Conservation (phyloP, 1,140 invertebrate species). For the Laodelphax striatellus region DNA sequence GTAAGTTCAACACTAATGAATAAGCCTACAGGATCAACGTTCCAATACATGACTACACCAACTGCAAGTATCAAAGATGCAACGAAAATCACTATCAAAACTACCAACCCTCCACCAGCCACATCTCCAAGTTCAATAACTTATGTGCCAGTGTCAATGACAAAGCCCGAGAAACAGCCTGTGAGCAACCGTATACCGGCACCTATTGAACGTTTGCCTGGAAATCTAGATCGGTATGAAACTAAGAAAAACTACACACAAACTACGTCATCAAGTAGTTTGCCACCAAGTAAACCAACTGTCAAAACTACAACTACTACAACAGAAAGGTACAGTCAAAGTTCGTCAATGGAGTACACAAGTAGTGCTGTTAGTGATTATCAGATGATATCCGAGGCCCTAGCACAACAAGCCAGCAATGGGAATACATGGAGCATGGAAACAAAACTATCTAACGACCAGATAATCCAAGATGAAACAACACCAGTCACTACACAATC, state of each 20-base stretch:
- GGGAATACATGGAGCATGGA: neutral
- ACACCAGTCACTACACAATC: neutral
- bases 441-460: neutral
- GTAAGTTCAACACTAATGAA: too few species aligned
- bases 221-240: too few species aligned
- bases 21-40: too few species aligned
- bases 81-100: too few species aligned
- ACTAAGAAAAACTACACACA: too few species aligned
- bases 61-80: too few species aligned
- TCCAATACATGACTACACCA: too few species aligned
- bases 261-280: too few species aligned
- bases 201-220: too few species aligned
- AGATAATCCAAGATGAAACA: neutral
- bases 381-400: neutral
- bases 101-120: neutral
- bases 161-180: constrained; percentile 17
- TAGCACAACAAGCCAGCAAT: neutral
- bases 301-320: constrained; percentile 21
- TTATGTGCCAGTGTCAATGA: neutral
- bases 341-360: neutral
- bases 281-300: constrained; percentile 31
- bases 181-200: constrained; percentile 5
- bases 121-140: constrained; percentile 10
- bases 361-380: neutral
- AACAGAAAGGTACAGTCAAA: neutral